Evolutionary conservation across 2,888 invertebrate species (phyloP).

Genomic region (Venustoraphidia nigricollis): DNA sequence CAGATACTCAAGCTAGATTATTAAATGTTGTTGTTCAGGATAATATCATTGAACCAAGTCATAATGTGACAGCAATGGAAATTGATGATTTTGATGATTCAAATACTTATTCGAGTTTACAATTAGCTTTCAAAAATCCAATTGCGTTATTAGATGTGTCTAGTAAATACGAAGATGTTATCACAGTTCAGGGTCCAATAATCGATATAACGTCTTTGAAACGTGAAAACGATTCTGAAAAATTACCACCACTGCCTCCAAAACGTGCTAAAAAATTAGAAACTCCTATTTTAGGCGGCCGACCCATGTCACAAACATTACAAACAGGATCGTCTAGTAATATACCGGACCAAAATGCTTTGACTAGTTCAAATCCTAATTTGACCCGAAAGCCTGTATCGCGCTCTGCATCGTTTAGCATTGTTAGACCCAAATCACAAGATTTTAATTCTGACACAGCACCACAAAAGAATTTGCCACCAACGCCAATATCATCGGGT

Average conservation of each 20-base stretch:
- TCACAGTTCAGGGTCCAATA: slow-evolving; percentile 29
- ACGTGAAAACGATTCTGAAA: slow-evolving; percentile 35
- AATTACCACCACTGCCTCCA: slow-evolving; percentile 65
- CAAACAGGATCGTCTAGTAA: slow-evolving; percentile 13
- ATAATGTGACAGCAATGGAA: slow-evolving; percentile 26
- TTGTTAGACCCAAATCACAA: slow-evolving; percentile 15
- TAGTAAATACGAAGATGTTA: slow-evolving; percentile 41
- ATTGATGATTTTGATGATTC: slow-evolving; percentile 57
- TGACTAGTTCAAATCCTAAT: slow-evolving; percentile 15
- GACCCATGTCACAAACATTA: slow-evolving; percentile 9
- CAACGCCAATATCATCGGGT: slow-evolving; percentile 26
- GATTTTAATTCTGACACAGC: slow-evolving; percentile 18
- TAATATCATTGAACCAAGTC: background rate
- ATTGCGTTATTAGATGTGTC: slow-evolving; percentile 35
- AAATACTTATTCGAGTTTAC: slow-evolving; percentile 69
- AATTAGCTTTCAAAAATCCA: slow-evolving; percentile 75
- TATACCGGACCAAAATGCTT: slow-evolving; percentile 14
- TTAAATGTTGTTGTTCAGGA: slow-evolving; percentile 10
- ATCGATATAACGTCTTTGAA: slow-evolving; percentile 33
- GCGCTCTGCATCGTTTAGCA: slow-evolving; percentile 21
- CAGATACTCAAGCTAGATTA: slow-evolving; percentile 50
- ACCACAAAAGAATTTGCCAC: slow-evolving; percentile 38
- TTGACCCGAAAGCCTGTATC: slow-evolving; percentile 15
- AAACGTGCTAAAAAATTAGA: slow-evolving; percentile 51
- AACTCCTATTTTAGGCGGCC: slow-evolving; percentile 23